These are phyloP conservation scores for Caenorhabditis sp. DNA, from an alignment of 2,888 invertebrate species.

Conservation along the genomic window DNA sequence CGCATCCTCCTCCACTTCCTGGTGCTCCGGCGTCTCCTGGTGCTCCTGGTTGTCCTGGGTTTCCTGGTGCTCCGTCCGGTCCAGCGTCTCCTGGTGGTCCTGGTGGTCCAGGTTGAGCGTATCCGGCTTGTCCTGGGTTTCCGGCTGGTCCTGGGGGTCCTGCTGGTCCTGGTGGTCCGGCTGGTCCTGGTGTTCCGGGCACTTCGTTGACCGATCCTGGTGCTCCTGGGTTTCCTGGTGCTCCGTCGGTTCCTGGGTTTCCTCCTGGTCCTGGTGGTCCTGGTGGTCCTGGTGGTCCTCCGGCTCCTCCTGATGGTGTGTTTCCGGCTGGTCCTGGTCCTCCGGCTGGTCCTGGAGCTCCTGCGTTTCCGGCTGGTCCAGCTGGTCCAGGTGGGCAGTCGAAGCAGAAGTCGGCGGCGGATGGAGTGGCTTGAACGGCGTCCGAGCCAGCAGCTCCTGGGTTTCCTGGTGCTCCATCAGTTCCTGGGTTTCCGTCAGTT, in stretches of 20 bases:
- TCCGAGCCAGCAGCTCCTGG: constrained; percentile 38
- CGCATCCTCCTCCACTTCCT: constrained; percentile 47
- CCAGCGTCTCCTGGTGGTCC: constrained; percentile 39
- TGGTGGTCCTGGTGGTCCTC: constrained; percentile 51
- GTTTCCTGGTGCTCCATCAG: constrained; percentile 35
- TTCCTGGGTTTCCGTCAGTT: constrained; percentile 43
- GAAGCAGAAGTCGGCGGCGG: constrained; percentile 44
- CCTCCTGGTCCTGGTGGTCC: constrained; percentile 41
- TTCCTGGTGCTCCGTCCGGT: constrained; percentile 45
- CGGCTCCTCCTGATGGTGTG: constrained; percentile 29
- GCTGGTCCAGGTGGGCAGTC: constrained; percentile 64
- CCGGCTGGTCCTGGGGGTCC: constrained; percentile 57
- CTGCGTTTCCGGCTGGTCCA: constrained; percentile 58
- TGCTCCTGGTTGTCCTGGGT: constrained; percentile 37
- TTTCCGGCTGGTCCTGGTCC: constrained; percentile 40
- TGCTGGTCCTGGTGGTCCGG: constrained; percentile 52
- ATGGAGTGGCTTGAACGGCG: constrained; percentile 22
- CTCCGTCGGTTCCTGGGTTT: constrained; percentile 42
- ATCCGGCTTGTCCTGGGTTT: constrained; percentile 43
- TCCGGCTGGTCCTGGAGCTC: constrained; percentile 46
- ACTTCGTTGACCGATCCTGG: constrained; percentile 51
- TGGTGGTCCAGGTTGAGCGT: constrained; percentile 16
- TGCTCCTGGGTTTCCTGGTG: constrained; percentile 55
- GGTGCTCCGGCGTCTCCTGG: constrained; percentile 45
- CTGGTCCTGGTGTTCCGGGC: constrained; percentile 49